Base-by-base conservation (phyloP, 1,140 invertebrate species). In the Drosophila lowei region DNA sequence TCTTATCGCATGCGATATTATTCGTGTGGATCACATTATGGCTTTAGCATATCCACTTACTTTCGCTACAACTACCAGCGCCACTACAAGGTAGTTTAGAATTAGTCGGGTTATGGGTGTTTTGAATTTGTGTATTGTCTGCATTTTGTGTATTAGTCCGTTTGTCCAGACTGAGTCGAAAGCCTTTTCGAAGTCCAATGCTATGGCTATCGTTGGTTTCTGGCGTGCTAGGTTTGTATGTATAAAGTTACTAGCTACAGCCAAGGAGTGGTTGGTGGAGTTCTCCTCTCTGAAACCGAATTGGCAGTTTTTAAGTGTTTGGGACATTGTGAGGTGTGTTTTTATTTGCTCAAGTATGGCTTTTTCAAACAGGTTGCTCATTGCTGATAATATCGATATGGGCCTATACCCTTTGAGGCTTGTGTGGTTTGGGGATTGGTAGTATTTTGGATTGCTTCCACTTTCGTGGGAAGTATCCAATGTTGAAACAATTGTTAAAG, bases 141-240 rank as follows among this genome's bases (percentile, higher is more conserved):
- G 30, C 61, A 71, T 71, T 65, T 58, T 64, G 8, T 53, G 41
- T 8, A 71, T 41, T 0, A 65, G 47, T 57, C 62, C 62, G n/a
- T n/a, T n/a, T n/a, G n/a, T n/a, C n/a, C n/a, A n/a, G n/a, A n/a
- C n/a, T n/a, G n/a, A n/a, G n/a, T 60, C 49, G 11, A 54, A 67
- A 0, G 56, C 56, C 25, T 67, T 67, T 25, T 59, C 64, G 6
- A 67, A 55, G 3, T 67, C 64, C 3, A 67, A 30, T 1, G 64
- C 52, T 41, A 49, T 48, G 1, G 43, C 57, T 6, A 67, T 65
- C 23, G 47, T 57, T 2, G 62, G 34, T 7, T 38, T 44, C 4
- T 41, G 30, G 13, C 30, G 28, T 15, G 23, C 1, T 0, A 58
- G 8, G 13, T 58, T 66, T 1, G 9, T 30, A 5, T 8, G 30